phyloP scores from a whole-genome alignment of 2,113 vertebrate species.

The Petrocephalus microphthalmus region DNA sequence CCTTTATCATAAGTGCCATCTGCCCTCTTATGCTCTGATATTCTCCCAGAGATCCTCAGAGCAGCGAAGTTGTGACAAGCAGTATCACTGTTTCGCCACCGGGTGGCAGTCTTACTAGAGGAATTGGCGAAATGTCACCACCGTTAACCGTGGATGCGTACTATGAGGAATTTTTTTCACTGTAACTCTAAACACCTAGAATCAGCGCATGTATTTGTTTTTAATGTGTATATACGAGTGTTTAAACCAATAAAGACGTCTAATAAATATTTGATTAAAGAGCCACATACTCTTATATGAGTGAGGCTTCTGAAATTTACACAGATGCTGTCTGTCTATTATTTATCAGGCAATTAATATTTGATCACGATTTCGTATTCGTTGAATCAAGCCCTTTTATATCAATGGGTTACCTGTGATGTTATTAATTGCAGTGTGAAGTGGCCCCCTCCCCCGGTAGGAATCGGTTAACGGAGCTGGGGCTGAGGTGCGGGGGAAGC shows the following conservation, averaged over 20 bases:
- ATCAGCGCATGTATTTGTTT: conserved; percentile 3
- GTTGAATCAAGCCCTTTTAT: conserved; percentile 12
- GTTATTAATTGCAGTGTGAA: conserved; percentile 13
- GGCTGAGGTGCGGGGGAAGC: not conserved
- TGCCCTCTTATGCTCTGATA: not conserved
- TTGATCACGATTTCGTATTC: conserved; percentile 10
- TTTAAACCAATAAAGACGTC: conserved; percentile 7
- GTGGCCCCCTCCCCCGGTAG: not conserved
- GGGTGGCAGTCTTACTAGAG: conserved; percentile 5
- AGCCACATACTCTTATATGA: not conserved
- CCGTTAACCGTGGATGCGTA: not conserved
- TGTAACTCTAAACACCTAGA: not conserved
- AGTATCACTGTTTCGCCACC: not conserved
- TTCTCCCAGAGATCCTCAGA: not conserved
- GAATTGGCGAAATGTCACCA: not conserved
- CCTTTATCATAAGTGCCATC: conserved; percentile 1
- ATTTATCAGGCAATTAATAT: conserved; percentile 9
- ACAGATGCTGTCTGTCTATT: conserved; percentile 13
- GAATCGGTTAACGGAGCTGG: not conserved
- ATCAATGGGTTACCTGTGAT: conserved; percentile 19
- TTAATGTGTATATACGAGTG: conserved; percentile 3
- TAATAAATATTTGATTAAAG: conserved; percentile 15
- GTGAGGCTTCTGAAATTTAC: conserved; percentile 10
- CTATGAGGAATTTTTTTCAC: not conserved
- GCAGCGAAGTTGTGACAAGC: not conserved